Conservation (phyloP, 2,113 vertebrate species). For the Argyrosomus japonicus region DNA sequence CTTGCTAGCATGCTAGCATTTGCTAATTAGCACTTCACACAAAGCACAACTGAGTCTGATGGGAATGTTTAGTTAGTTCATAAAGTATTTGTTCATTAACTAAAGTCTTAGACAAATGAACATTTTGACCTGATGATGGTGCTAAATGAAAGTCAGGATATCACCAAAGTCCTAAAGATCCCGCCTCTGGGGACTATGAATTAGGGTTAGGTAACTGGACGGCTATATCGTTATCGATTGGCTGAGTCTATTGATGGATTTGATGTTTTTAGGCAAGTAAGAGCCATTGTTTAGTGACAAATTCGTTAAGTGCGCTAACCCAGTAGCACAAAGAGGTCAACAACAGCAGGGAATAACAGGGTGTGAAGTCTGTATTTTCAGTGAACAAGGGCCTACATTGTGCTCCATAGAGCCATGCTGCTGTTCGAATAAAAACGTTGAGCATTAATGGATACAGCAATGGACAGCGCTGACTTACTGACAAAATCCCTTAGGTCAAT, state of each 20-base stretch:
- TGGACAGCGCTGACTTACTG: background rate
- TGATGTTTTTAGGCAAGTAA: no score
- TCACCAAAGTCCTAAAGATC: background rate
- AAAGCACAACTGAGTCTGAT: background rate
- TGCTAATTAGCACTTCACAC: no score
- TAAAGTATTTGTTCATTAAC: background rate
- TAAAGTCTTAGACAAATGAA: no score
- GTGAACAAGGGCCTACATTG: background rate
- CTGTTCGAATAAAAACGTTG: background rate
- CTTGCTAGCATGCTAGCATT: background rate
- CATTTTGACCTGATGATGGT: background rate
- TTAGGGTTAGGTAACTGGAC: no score
- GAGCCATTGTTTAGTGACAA: no score
- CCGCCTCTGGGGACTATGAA: background rate
- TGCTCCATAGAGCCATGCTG: background rate
- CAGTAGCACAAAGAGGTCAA: no score
- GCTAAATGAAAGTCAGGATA: background rate
- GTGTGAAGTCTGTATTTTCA: no score
- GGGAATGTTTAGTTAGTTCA: background rate
- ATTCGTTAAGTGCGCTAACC: no score
- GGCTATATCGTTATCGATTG: no score
- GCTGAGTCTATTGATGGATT: no score
- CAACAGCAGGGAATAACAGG: no score
- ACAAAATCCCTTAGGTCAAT: conserved; percentile 2
- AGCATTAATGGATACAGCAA: background rate